These are phyloP conservation scores for Tolypeutes matacus DNA, from an alignment of 2,797 vertebrate genomes.

Conservation along the genomic window DNA sequence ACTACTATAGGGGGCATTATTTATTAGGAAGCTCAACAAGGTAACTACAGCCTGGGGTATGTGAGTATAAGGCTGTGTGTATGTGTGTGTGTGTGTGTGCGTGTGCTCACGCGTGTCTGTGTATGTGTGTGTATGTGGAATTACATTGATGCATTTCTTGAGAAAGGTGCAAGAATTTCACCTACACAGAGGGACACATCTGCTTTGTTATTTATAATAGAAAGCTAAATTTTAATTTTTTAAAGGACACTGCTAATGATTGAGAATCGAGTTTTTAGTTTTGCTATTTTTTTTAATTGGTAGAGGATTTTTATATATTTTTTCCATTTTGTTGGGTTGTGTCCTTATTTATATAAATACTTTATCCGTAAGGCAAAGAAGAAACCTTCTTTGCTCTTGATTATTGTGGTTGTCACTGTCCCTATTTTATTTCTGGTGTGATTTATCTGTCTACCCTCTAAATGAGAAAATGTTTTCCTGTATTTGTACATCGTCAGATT, in stretches of 20 bases:
- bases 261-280: conserved; percentile 90
- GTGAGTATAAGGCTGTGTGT: conserved; percentile 74
- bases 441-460: conserved; percentile 94
- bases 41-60: conserved; percentile 83
- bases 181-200: conserved; percentile 90
- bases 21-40: conserved; percentile 80
- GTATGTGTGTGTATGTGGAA: conserved; percentile 75
- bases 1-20: conserved; percentile 84
- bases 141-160: conserved; percentile 90
- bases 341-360: conserved; percentile 97
- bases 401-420: conserved; percentile 87
- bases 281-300: conserved; percentile 89
- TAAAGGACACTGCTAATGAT: conserved; percentile 90
- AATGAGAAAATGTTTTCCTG: conserved; percentile 95
- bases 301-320: conserved; percentile 91
- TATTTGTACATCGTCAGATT: conserved; percentile 99
- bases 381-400: conserved; percentile 91
- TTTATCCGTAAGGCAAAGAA: conserved; percentile 95
- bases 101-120: conserved; percentile 57
- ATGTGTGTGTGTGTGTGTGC: conserved; percentile 77
- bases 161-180: conserved; percentile 92
- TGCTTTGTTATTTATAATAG: conserved; percentile 91
- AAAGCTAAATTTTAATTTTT: conserved; percentile 88
- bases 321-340: conserved; percentile 88
- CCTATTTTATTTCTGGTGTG: conserved; percentile 93